Base-by-base conservation (phyloP, 2,113 vertebrate genomes). In the Zeus faber region DNA sequence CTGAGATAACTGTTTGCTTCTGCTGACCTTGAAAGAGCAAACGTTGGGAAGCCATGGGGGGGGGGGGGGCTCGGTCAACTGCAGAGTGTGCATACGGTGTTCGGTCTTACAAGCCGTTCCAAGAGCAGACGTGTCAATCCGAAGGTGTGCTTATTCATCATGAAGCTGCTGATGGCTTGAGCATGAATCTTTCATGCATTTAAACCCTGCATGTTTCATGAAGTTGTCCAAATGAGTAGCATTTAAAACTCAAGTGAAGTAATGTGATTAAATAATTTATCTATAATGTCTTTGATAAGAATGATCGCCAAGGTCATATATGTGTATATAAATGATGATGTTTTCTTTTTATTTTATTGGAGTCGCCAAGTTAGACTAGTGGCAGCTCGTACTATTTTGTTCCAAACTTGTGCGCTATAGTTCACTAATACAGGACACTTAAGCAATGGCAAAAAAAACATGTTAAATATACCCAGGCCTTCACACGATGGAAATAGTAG, bases 221-320 rank as follows among this genome's bases (percentile, higher is more conserved):
- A 88, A 86, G 84, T 87, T 89, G 88, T 90, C 87, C 27, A 50
- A 87, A 85, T 83, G 85, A 87, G 84, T 82, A 76, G 80, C 80
- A 86, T 87, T 87, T 87, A 74, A 81, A 85, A 69, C n/a, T n/a
- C n/a, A n/a, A n/a, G n/a, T n/a, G n/a, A n/a, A 60, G 49, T 80
- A 74, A 84, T 88, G 84, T 51, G 57, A 63, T 74, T 89, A 59
- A 87, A 89, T 88, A 82, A 87, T 90, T 81, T 9, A 90, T 78
- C 69, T 13, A 26, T 59, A 74, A 82, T 80, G 72, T 70, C 72
- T 85, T 84, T 81, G 73, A 86, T 77, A 51, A 85, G 70, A 82
- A 83, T 76, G 70, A 70, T 24, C 26, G 51, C 61, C 68, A 75
- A 77, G 77, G 83, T 89, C 83, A 82, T 81, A n/a, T n/a, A n/a